These are phyloP conservation scores for Agonopterix subpropinquella DNA, from an alignment of 2,888 invertebrate genomes.

Conservation along the genomic window DNA sequence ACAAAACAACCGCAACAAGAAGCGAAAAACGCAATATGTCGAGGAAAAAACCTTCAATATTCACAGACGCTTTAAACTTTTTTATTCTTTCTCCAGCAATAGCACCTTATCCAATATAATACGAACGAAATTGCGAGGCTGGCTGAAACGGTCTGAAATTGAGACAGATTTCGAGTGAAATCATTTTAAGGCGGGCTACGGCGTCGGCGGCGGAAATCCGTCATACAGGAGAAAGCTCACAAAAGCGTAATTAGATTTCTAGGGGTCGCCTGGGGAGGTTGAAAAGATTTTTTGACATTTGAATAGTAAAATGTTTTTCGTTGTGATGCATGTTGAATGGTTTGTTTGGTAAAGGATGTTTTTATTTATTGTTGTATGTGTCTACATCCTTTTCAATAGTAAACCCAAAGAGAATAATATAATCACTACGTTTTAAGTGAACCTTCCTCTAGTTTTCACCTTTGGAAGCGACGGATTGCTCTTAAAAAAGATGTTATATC, in stretches of 20 bases:
- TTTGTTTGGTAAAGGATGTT: too few species aligned
- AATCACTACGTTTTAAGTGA: too few species aligned
- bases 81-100: constrained; percentile 12
- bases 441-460: too few species aligned
- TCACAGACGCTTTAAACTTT: constrained; percentile 1
- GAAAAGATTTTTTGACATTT: constrained; percentile 14
- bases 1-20: too few species aligned
- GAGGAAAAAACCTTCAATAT: neutral
- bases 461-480: too few species aligned
- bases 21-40: too few species aligned
- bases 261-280: constrained; percentile 17
- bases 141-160: constrained; percentile 43
- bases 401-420: too few species aligned
- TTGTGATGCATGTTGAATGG: neutral
- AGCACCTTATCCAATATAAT: constrained; percentile 32
- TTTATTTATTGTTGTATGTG: too few species aligned
- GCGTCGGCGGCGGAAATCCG: constrained; percentile 42
- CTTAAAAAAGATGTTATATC: too few species aligned
- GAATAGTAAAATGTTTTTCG: constrained; percentile 17
- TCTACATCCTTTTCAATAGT: too few species aligned
- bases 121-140: constrained; percentile 45
- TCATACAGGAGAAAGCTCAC: constrained; percentile 34
- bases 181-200: constrained; percentile 39
- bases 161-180: constrained; percentile 54
- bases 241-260: constrained; percentile 37